Evolutionary conservation across 2,797 vertebrate genomes (phyloP).

Genomic region (Parauchenoglanis punctatus): DNA sequence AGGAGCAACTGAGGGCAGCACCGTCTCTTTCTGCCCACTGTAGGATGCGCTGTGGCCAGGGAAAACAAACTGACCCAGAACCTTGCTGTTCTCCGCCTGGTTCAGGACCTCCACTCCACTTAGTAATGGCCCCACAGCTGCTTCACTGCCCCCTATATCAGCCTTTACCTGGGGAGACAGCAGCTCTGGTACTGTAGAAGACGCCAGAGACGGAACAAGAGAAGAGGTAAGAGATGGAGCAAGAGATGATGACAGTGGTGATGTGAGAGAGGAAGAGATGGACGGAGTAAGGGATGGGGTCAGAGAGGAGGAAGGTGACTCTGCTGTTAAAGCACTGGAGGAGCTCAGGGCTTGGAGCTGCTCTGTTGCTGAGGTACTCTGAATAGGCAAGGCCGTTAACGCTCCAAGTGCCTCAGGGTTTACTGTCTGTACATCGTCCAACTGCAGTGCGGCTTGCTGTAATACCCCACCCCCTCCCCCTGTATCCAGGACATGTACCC

Average conservation of each 20-base stretch:
- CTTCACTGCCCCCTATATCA: conserved; percentile 62
- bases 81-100: conserved; percentile 80
- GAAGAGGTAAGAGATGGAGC: conserved; percentile 42
- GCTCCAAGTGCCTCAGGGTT: conserved; percentile 86
- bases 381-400: conserved; percentile 80
- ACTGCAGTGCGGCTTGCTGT: conserved; percentile 82
- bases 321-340: conserved; percentile 73
- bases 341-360: conserved; percentile 77
- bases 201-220: conserved; percentile 39
- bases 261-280: conserved; percentile 26
- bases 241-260: conserved; percentile 47
- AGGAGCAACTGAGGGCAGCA: conserved; percentile 76
- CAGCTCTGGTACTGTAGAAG: conserved; percentile 76
- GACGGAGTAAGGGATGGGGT: conserved; percentile 61
- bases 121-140: conserved; percentile 72
- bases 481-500: conserved; percentile 80
- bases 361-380: conserved; percentile 67
- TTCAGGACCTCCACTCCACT: conserved; percentile 77
- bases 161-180: conserved; percentile 79
- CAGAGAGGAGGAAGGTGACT: conserved; percentile 70
- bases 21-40: conserved; percentile 83
- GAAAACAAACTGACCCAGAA: conserved; percentile 83
- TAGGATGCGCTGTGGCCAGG: conserved; percentile 77
- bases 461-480: conserved; percentile 75
- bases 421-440: conserved; percentile 89